These are phyloP conservation scores for Sclerodermus sp. DNA, from an alignment of 2,888 invertebrate genomes.

Conservation along the genomic window DNA sequence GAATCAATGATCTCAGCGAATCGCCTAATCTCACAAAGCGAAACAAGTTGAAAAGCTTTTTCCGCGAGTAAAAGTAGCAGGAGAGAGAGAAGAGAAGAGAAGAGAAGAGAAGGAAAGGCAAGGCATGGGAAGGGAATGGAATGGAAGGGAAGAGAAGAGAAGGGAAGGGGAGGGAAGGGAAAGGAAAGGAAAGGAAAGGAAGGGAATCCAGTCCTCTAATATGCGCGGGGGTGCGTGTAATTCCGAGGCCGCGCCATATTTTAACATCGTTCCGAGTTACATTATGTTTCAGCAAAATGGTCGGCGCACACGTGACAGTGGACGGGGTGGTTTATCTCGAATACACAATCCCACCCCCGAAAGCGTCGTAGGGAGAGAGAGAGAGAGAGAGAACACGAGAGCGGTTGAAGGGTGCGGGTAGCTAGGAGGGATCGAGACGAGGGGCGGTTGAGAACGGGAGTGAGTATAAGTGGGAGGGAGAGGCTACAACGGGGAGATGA, in stretches of 20 bases:
- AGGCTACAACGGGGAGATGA: not conserved
- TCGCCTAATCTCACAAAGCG: too few species aligned
- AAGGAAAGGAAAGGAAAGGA: too few species aligned
- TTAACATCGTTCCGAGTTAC: slow-evolving; percentile 48
- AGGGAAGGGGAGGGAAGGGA: too few species aligned
- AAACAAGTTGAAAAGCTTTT: too few species aligned
- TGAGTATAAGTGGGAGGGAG: not conserved
- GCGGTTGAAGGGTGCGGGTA: slow-evolving; percentile 15
- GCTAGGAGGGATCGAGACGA: slow-evolving; percentile 2
- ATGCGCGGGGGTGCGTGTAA: slow-evolving; percentile 38
- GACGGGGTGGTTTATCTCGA: slow-evolving; percentile 52
- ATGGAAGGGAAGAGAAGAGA: slow-evolving; percentile 1
- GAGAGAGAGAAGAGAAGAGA: too few species aligned
- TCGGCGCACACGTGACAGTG: slow-evolving; percentile 52
- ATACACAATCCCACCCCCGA: slow-evolving; percentile 46
- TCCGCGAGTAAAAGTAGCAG: too few species aligned
- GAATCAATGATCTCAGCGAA: too few species aligned
- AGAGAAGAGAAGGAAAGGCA: too few species aligned
- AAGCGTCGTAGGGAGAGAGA: not conserved
- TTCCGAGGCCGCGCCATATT: slow-evolving; percentile 46
- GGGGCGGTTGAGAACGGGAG: not conserved
- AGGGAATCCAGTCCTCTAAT: slow-evolving; percentile 20
- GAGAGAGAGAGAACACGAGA: slow-evolving; percentile 13
- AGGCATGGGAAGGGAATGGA: slow-evolving; percentile 10
- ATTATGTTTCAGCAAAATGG: slow-evolving; percentile 54